Conservation (phyloP, 2,888 invertebrate species). For the Prostheceraeus crozeri region DNA sequence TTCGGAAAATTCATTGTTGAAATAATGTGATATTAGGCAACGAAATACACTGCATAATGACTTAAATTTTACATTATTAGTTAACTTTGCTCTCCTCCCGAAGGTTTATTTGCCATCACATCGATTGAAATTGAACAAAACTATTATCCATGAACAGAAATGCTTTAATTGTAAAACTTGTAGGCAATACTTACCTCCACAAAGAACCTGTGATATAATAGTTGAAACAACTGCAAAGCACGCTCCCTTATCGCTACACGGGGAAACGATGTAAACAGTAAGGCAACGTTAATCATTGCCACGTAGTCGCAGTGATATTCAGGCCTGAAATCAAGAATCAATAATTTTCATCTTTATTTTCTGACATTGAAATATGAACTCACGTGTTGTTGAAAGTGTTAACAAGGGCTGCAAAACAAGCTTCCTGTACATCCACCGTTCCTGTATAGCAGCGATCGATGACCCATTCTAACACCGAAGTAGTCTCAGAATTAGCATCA, state of each 20-base stretch:
- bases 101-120: too few species aligned
- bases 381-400: conserved; percentile 91
- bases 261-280: conserved; percentile 90
- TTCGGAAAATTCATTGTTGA: too few species aligned
- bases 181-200: conserved; percentile 60
- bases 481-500: conserved; percentile 66
- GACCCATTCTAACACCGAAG: conserved; percentile 79
- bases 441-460: conserved; percentile 95
- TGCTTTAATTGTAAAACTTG: too few species aligned
- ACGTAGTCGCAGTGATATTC: conserved; percentile 69
- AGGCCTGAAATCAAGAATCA: conserved; percentile 42
- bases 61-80: too few species aligned
- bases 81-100: too few species aligned
- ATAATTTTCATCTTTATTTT: conserved; percentile 39
- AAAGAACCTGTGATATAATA: conserved; percentile 86
- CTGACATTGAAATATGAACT: conserved; percentile 44
- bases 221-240: conserved; percentile 81
- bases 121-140: too few species aligned
- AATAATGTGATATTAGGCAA: too few species aligned
- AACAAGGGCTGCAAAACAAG: conserved; percentile 87
- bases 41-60: too few species aligned
- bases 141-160: too few species aligned
- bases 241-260: conserved; percentile 82
- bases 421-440: conserved; percentile 78
- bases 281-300: conserved; percentile 89